Evolutionary conservation across 2,113 vertebrate species (phyloP), one percentile per base, ranked within the genome.

Genomic region (Euleptes europaea): DNA sequence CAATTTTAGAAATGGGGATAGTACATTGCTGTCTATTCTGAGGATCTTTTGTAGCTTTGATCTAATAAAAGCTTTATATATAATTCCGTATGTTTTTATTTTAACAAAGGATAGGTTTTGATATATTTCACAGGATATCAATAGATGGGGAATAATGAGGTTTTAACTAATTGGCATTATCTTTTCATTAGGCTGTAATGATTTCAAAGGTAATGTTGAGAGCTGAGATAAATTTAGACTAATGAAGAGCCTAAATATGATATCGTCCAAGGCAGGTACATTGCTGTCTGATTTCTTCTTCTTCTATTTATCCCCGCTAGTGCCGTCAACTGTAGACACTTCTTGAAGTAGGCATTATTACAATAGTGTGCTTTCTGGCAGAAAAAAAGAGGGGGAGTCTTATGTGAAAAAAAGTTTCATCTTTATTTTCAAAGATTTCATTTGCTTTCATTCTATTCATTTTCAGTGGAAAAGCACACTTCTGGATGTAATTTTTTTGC

Each of bases 81-180:
- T 74, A 17, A 14, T 74, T 49, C 49, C 83, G 28, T 83, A 83
- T 83, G 84, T 86, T 51, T 78, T 84, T 78, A 79, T 86, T 88
- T 88, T 88, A 17, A 44, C 88, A 83, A 77, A 1, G 26, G 17
- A 57, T 38, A 72, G 82, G 0, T 83, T 26, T 10, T 28, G 81
- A 38, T 3, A 1, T 0, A 0, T 42, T 73, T 91, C 86, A 79
- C 35, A 90, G 57, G 81, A 0, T 5, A 81, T 51, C 86, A 65
- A 70, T 88, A 86, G 71, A 81, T 88, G 28, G 84, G 89, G 80
- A 12, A 42, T 91, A 90, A 90, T 57, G 88, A 88, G 83, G 9
- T 80, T 90, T 91, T 93, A 90, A 89, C 84, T 92, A 93, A 90
- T 90, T 86, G 70, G 47, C 75, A 86, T 90, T 92, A 90, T 21